phyloP scores from a whole-genome alignment of 2,888 invertebrate genomes.

The Hypomecis atomaria region DNA sequence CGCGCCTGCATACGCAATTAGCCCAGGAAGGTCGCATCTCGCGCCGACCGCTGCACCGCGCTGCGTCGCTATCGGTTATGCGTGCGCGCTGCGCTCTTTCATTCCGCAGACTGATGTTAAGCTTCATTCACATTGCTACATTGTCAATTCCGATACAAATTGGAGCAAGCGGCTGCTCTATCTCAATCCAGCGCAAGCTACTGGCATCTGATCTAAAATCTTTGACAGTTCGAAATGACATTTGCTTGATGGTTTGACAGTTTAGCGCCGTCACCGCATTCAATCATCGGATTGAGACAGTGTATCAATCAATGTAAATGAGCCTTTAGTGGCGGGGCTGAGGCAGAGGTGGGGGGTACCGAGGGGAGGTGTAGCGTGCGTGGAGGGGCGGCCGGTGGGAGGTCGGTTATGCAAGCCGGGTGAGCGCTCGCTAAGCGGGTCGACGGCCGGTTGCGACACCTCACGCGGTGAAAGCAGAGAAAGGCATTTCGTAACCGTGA shows the following conservation, averaged over 20 bases:
- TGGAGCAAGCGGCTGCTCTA: conserved; percentile 33
- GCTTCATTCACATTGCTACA: too few relatives aligned
- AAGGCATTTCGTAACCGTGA: conserved; percentile 84
- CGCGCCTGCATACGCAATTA: conserved; percentile 66
- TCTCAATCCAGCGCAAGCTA: too few relatives aligned
- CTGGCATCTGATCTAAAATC: too few relatives aligned
- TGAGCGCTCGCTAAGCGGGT: conserved; percentile 88
- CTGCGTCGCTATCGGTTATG: conserved; percentile 28
- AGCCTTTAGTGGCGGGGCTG: too few relatives aligned
- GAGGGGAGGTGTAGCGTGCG: conserved; percentile 41
- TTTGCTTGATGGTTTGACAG: too few relatives aligned
- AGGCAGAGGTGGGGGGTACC: conserved; percentile 33
- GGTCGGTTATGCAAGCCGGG: conserved; percentile 83
- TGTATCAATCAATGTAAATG: too few relatives aligned
- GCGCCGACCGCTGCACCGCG: conserved; percentile 33
- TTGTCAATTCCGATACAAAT: too few relatives aligned
- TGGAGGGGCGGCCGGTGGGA: conserved; percentile 43
- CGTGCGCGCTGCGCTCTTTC: too few relatives aligned
- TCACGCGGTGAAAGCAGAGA: conserved; percentile 80
- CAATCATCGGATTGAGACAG: too few relatives aligned
- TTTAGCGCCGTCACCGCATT: too few relatives aligned
- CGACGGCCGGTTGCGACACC: conserved; percentile 83
- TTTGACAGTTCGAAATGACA: too few relatives aligned
- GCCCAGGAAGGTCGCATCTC: conserved; percentile 68
- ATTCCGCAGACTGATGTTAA: too few relatives aligned